phyloP scores from a whole-genome alignment of 92 coral and sea anemone genomes.

The Paramuricea clavata region DNA sequence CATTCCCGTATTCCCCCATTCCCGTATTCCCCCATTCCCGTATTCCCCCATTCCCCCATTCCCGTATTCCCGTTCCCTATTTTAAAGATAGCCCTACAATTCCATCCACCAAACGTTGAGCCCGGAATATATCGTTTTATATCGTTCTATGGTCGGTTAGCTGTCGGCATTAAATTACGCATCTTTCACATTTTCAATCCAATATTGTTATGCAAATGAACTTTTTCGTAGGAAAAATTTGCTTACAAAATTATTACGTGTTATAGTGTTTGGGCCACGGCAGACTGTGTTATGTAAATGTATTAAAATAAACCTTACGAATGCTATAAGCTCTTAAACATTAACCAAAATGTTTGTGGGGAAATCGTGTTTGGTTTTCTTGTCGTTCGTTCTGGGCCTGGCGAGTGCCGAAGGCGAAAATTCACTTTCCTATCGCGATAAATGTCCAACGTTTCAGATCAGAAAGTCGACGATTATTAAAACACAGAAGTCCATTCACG shows the following conservation, averaged over 20 bases:
- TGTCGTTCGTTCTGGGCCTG: not conserved
- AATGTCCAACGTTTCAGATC: constrained; percentile 59
- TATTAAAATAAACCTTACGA: not conserved
- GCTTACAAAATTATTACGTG: not conserved
- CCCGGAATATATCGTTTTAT: not conserved
- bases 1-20: too few relatives aligned
- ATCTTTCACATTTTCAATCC: not conserved
- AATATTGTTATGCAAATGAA: constrained; percentile 14
- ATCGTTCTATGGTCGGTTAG: not conserved
- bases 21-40: too few relatives aligned
- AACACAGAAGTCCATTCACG: constrained; percentile 64
- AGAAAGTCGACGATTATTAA: constrained; percentile 72
- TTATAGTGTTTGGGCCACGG: not conserved
- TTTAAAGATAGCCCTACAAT: too few relatives aligned
- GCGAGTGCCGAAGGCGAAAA: constrained; percentile 2
- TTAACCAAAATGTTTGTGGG: not conserved
- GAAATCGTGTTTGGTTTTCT: not conserved
- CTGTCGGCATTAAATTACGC: not conserved
- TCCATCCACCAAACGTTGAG: not conserved
- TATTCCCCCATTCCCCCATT: too few relatives aligned
- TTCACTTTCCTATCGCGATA: not conserved
- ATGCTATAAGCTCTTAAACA: not conserved
- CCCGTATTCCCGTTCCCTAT: too few relatives aligned
- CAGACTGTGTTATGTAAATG: not conserved
- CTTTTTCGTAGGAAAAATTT: not conserved